These are phyloP conservation scores for Penaeus vannamei DNA, from an alignment of 1,140 invertebrate genomes.

Conservation along the genomic window DNA sequence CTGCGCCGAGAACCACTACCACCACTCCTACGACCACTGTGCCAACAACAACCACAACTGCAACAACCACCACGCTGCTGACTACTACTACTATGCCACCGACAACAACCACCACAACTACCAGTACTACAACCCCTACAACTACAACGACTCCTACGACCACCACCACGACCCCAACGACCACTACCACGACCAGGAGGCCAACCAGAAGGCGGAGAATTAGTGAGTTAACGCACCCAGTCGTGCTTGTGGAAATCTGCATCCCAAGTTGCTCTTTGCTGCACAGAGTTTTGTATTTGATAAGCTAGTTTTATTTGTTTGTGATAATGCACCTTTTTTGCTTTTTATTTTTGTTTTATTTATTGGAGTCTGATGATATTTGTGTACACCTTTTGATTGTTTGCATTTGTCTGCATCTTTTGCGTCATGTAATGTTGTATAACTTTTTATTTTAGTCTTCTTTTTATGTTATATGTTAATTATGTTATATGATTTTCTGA, in stretches of 20 bases:
- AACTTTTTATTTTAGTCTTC: too few species aligned
- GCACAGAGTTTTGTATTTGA: too few species aligned
- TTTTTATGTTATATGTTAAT: too few species aligned
- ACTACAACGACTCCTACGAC: background rate
- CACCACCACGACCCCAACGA: background rate
- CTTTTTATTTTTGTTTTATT: too few species aligned
- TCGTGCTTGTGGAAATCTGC: background rate
- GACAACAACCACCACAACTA: background rate
- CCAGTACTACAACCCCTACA: background rate
- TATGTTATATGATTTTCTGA: too few species aligned
- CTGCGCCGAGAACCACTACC: slow-evolving; percentile 2
- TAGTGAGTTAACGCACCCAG: background rate
- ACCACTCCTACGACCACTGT: background rate
- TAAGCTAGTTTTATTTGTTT: too few species aligned
- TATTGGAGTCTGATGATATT: too few species aligned
- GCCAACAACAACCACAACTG: background rate
- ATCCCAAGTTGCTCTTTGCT: too few species aligned
- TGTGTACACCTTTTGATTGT: too few species aligned
- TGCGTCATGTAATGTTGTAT: too few species aligned
- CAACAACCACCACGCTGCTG: slow-evolving; percentile 11
- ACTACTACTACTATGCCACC: slow-evolving; percentile 38
- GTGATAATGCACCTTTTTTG: too few species aligned
- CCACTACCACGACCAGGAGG: background rate
- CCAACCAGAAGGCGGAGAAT: slow-evolving; percentile 44
- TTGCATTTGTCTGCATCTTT: too few species aligned